Evolutionary conservation across 2,797 vertebrate species (phyloP).

Genomic region (Triplophysa bombifrons): DNA sequence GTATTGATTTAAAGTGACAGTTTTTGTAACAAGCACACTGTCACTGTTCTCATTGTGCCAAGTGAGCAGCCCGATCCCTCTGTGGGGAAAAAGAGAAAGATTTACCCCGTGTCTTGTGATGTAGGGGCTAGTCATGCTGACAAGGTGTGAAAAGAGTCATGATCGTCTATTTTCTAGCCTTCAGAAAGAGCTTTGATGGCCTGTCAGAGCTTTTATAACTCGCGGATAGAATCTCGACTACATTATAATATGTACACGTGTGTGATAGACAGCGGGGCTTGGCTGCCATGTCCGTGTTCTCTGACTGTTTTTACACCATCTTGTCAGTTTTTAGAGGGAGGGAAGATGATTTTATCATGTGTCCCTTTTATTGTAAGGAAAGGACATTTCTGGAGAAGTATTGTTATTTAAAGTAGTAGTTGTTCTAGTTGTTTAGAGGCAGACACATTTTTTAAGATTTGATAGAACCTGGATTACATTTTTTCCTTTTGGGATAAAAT

Average conservation of each 20-base stretch:
- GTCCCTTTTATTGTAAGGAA: not conserved
- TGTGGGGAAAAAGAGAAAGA: constrained; percentile 54
- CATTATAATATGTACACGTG: constrained; percentile 35
- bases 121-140: constrained; percentile 69
- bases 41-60: constrained; percentile 49
- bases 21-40: constrained; percentile 49
- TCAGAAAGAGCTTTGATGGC: constrained; percentile 76
- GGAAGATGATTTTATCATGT: constrained; percentile 1
- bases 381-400: not conserved
- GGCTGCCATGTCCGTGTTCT: constrained; percentile 2
- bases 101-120: constrained; percentile 52
- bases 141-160: constrained; percentile 77
- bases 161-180: constrained; percentile 71
- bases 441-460: too few species aligned
- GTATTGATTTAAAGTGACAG: constrained; percentile 52
- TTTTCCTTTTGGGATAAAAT: too few species aligned
- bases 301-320: constrained; percentile 3
- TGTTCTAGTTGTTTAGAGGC: too few species aligned
- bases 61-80: constrained; percentile 47
- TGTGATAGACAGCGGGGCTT: constrained; percentile 40
- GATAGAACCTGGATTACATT: too few species aligned
- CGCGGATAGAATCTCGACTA: constrained; percentile 22
- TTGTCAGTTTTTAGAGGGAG: constrained; percentile 5
- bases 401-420: not conserved
- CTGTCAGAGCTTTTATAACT: constrained; percentile 61